A percentile compares a stretch with the other conserved stretches of the same genome.
These are phyloP conservation scores for Lota lota DNA, from an alignment of 2,113 vertebrate genomes.

Conservation along the genomic window DNA sequence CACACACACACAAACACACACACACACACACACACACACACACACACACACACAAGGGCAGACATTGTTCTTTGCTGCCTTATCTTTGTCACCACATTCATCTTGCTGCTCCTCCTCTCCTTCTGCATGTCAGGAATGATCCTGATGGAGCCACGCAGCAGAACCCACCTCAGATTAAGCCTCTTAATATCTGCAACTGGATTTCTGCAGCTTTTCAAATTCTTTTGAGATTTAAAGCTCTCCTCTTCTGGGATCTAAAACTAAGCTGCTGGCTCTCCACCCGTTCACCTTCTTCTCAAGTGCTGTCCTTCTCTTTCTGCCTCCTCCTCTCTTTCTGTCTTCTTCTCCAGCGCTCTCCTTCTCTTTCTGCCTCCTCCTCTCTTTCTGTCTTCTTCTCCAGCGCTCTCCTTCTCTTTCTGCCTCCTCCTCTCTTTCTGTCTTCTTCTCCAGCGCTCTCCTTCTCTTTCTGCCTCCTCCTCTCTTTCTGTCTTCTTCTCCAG, in stretches of 20 bases:
- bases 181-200: conserved; percentile 76
- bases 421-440: conserved; percentile 30
- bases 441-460: conserved; percentile 32
- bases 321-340: conserved; percentile 39
- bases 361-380: conserved; percentile 33
- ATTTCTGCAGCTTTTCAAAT: conserved; percentile 69
- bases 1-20: no score
- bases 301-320: background rate
- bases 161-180: conserved; percentile 74
- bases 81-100: conserved; percentile 39
- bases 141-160: conserved; percentile 66
- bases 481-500: conserved; percentile 13
- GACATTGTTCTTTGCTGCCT: conserved; percentile 45
- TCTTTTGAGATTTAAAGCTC: conserved; percentile 69
- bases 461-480: conserved; percentile 31
- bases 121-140: conserved; percentile 66
- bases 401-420: conserved; percentile 1
- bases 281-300: background rate
- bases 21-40: background rate
- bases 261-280: conserved; percentile 41
- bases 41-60: background rate
- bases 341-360: conserved; percentile 29
- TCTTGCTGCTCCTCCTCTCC: conserved; percentile 40
- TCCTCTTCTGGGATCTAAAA: conserved; percentile 54
- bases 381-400: conserved; percentile 17